These are phyloP conservation scores for Prunella strophiata DNA, from an alignment of 2,797 vertebrate genomes.

Conservation along the genomic window DNA sequence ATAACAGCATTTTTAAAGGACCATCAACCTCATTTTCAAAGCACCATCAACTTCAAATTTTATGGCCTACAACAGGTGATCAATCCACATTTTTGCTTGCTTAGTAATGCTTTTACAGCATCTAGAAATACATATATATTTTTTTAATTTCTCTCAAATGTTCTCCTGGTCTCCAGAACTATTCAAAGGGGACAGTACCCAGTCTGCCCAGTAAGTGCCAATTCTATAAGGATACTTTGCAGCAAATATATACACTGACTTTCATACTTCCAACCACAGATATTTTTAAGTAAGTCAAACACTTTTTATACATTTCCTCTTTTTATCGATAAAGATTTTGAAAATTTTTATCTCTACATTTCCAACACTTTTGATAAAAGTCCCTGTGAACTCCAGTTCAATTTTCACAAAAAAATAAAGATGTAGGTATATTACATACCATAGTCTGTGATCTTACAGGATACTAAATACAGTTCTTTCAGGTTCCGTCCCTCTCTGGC, in stretches of 20 bases:
- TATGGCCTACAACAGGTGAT: not conserved
- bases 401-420: not conserved
- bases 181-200: not conserved
- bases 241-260: not conserved
- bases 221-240: not conserved
- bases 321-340: not conserved
- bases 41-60: not conserved
- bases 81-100: not conserved
- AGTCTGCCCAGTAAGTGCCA: not conserved
- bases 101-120: not conserved
- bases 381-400: not conserved
- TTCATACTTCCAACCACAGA: not conserved
- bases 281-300: not conserved
- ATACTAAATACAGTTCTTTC: conserved; percentile 97
- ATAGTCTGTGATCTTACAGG: conserved; percentile 98
- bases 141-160: not conserved
- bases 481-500: conserved; percentile 95
- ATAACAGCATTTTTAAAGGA: not conserved
- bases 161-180: not conserved
- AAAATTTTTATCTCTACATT: not conserved
- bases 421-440: conserved; percentile 79
- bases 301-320: not conserved
- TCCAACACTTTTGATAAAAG: not conserved
- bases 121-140: not conserved
- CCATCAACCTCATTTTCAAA: not conserved